These are phyloP conservation scores for Anoplopoma fimbria DNA, from an alignment of 2,113 vertebrate species.

Conservation along the genomic window DNA sequence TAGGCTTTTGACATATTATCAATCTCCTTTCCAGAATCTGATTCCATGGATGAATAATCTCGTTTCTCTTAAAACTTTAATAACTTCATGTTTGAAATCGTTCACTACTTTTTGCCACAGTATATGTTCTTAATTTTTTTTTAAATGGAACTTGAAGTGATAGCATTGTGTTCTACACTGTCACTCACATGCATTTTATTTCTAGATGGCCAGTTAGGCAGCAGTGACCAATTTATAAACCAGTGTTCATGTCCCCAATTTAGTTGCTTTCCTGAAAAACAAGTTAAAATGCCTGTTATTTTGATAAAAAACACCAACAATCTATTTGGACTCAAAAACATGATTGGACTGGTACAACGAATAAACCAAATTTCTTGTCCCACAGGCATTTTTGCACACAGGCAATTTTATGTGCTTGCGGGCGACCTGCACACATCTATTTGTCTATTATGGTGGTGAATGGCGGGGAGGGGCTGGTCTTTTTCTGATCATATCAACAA, in stretches of 20 bases:
- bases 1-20: conserved; percentile 13
- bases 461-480: conserved; percentile 16
- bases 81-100: not conserved
- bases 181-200: not conserved
- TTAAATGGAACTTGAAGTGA: not conserved
- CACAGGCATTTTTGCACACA: conserved; percentile 74
- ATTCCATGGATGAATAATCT: not conserved
- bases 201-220: not conserved
- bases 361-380: conserved; percentile 72
- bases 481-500: conserved; percentile 80
- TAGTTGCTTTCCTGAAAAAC: conserved; percentile 55
- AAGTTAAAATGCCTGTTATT: conserved; percentile 58
- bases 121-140: not conserved
- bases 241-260: conserved; percentile 1
- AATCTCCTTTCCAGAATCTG: not conserved
- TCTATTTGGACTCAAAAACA: conserved; percentile 58
- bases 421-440: conserved; percentile 65
- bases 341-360: conserved; percentile 64
- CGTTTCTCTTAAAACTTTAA: not conserved
- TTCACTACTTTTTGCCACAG: not conserved
- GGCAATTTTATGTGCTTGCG: conserved; percentile 70
- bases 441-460: conserved; percentile 67
- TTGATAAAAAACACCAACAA: conserved; percentile 55
- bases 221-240: not conserved
- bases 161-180: not conserved